Base-by-base conservation (phyloP, 2,113 vertebrate genomes). In the Naja naja region DNA sequence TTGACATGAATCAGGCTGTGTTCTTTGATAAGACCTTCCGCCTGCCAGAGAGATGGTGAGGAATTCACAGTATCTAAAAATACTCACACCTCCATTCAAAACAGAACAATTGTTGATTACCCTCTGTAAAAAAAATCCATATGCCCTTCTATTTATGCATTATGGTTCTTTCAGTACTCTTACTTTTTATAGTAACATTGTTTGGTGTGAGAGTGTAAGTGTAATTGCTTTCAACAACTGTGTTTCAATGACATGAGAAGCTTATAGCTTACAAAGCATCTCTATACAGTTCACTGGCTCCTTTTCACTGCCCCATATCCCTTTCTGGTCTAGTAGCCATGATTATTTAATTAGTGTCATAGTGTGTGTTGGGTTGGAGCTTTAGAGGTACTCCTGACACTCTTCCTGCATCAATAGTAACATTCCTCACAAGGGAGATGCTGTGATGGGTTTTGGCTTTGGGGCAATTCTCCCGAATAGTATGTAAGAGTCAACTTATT, bases 61-160 rank as follows among this genome's bases (percentile, higher is more conserved):
- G 97, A 97, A 97, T 97, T 98, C 93, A 96, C 95, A 97, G 94
- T 88, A 49, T 94, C 97, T 98, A 98, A 97, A 98, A 98, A 98
- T 98, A 98, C 94, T 90, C 94, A 94, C 95, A 94, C 96, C 96
- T 20, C 92, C 53, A 54, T 97, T 96, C 97, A 97, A 98, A 94
- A 30, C 88, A 95, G 94, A 96, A 92, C 96, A 96, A 93, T 96
- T 94, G 94, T 43, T 89, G 94, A 96, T 89, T 89, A 27, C 45
- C 23, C 47, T 27, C 34, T 92, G 93, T 92, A 20, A 87, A 52
- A 49, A 86, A 27, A 52, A 87, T 93, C 94, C 88, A 91, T 94
- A 93, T 95, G 92, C 94, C 69, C 30, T 94, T 90, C 95, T 94
- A 91, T 95, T 89, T 88, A 93, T 91, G 90, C 91, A 95, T 94